These are phyloP conservation scores for Sceloporus tristichus DNA, from an alignment of 2,113 vertebrate species.

Conservation along the genomic window DNA sequence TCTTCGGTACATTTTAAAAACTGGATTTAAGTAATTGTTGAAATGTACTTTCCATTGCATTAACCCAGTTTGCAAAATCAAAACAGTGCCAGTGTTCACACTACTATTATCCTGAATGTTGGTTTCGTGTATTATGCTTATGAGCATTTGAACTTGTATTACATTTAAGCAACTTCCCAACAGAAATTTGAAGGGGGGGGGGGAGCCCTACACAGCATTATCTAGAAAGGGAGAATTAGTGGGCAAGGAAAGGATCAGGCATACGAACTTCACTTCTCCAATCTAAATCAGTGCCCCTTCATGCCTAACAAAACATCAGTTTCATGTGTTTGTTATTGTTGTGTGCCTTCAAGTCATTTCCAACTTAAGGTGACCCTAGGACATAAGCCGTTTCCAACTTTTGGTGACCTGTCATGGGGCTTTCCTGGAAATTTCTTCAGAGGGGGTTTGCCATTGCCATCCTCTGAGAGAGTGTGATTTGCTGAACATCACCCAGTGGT, in stretches of 20 bases:
- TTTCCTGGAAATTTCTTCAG: too few species aligned
- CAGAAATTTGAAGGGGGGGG: neutral
- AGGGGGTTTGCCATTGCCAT: too few species aligned
- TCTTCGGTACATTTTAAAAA: neutral
- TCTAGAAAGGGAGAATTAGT: neutral
- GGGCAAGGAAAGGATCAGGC: neutral
- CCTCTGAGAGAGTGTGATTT: too few species aligned
- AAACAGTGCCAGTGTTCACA: constrained; percentile 8
- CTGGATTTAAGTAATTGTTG: neutral
- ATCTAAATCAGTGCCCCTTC: neutral
- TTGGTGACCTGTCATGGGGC: too few species aligned
- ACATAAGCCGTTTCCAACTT: too few species aligned
- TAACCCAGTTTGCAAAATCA: constrained; percentile 15
- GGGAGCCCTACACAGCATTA: neutral
- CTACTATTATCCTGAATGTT: neutral
- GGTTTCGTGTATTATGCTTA: neutral
- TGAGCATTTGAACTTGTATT: neutral
- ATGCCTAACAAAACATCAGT: neutral
- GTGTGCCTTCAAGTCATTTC: too few species aligned
- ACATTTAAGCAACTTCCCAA: neutral
- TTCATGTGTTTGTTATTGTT: neutral
- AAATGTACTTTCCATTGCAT: neutral
- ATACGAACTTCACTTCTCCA: neutral
- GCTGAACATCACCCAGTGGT: too few species aligned
- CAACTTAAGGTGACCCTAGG: too few species aligned